These are phyloP conservation scores for Acleris literana DNA, from an alignment of 2,888 invertebrate species.

Conservation along the genomic window DNA sequence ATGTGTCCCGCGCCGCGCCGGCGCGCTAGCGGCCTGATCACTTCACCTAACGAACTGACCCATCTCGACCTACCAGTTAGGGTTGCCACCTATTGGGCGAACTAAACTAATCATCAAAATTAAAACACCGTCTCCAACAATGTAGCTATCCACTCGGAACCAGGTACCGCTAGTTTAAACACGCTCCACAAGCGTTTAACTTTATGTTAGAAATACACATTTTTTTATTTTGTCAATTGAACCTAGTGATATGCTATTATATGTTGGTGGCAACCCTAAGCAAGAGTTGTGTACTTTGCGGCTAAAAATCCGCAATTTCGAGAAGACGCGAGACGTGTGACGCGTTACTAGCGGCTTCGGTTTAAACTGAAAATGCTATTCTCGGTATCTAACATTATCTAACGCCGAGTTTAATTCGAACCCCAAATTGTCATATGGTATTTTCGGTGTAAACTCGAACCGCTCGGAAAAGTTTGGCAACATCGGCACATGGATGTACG, in stretches of 20 bases:
- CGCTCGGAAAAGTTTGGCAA: constrained; percentile 10
- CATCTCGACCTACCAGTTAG: constrained; percentile 17
- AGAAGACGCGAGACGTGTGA: constrained; percentile 17
- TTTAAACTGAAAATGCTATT: constrained; percentile 26
- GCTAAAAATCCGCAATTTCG: constrained; percentile 19
- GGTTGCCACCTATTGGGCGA: constrained; percentile 27
- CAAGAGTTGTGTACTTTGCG: constrained; percentile 1
- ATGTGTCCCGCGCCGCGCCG: constrained; percentile 37
- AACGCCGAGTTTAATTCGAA: neutral
- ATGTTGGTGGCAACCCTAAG: constrained; percentile 34
- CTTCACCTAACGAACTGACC: constrained; percentile 27
- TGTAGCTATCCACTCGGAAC: constrained; percentile 28
- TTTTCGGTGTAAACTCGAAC: constrained; percentile 22
- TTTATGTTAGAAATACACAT: constrained; percentile 28
- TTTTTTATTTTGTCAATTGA: constrained; percentile 14
- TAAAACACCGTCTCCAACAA: constrained; percentile 11
- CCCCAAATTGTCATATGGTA: neutral
- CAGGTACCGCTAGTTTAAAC: constrained; percentile 30
- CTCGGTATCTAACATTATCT: neutral
- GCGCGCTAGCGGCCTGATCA: neutral
- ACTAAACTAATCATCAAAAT: constrained; percentile 25
- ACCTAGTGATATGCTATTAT: constrained; percentile 12
- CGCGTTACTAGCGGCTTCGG: constrained; percentile 21
- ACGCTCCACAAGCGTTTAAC: constrained; percentile 16
- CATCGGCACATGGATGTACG: constrained; percentile 37